Evolutionary conservation across 2,113 vertebrate genomes (phyloP), one percentile per base, ranked within the genome.

Genomic region (Phyllopteryx taeniolatus): DNA sequence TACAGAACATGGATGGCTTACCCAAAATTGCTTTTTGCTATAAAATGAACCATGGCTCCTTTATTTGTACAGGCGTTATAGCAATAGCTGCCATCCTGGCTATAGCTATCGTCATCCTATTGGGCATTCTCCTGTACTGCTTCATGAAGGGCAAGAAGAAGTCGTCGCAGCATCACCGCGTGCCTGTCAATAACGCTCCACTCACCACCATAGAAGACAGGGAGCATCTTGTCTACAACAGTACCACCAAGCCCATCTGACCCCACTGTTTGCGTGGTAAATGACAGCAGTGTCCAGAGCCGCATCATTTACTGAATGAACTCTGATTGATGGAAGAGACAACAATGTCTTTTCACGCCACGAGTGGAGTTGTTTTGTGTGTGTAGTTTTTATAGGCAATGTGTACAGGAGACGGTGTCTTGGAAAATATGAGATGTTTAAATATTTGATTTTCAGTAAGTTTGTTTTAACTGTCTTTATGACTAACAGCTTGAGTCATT

Each of bases 171-270:
- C 94, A 81, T 51, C 94, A 91, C 1, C 94, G 92, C 0, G 49
- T 94, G 9, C 92, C 93, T 0, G 87, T 90, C 0, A 93, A 93
- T 73, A 94, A 89, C 74, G 89, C 88, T 49, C 93, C 91, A 0
- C 73, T 93, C 27, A 91, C 85, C 57, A 91, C 91, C 51, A 74
- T 91, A 0, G 95, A 95, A 73, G 94, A 98, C 90, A 94, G 90
- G 0, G 94, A 97, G 63, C 94, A 86, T 60, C 91, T 96, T 61
- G 95, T 98, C 77, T 98, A 97, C 86, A 95, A 95, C 83, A 94
- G 86, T 82, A 92, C 94, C 33, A 98, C 96, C 78, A 97, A 94
- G 69, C 95, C 96, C 75, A 92, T 98, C 85, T 98, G 95, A 98
- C 56, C 64, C 70, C 70, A 46, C 5, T 0, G 9, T 72, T 8